Evolutionary conservation across 2,888 invertebrate species (phyloP).

Genomic region (Carterocephalus palaemon): DNA sequence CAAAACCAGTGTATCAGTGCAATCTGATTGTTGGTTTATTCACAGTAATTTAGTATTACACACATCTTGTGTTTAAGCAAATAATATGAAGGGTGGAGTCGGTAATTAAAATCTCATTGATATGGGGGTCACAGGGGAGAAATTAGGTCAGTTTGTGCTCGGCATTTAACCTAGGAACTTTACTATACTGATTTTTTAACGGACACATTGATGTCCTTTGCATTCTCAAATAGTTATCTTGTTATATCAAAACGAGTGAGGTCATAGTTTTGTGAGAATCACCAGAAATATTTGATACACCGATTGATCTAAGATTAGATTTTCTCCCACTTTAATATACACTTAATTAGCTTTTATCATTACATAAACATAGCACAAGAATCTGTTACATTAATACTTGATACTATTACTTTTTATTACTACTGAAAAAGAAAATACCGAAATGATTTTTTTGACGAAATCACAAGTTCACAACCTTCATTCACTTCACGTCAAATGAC

Average conservation of each 20-base stretch:
- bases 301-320: not conserved
- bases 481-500: slow-evolving; percentile 46
- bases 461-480: too few species aligned
- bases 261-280: slow-evolving; percentile 39
- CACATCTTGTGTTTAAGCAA: not conserved
- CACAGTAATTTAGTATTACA: too few species aligned
- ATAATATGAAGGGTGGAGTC: slow-evolving; percentile 26
- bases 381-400: not conserved
- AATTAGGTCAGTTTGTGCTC: slow-evolving; percentile 34
- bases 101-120: slow-evolving; percentile 26
- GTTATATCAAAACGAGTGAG: slow-evolving; percentile 45
- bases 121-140: slow-evolving; percentile 11
- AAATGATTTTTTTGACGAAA: too few species aligned
- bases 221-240: slow-evolving; percentile 2
- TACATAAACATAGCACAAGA: slow-evolving; percentile 27
- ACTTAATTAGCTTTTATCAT: not conserved
- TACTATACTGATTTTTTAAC: not conserved
- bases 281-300: slow-evolving; percentile 6
- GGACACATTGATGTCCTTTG: not conserved
- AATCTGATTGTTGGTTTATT: too few species aligned
- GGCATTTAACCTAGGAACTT: slow-evolving; percentile 17
- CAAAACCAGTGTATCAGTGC: too few species aligned
- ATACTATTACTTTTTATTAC: slow-evolving; percentile 9
- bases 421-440: slow-evolving; percentile 18
- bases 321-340: not conserved